Base-by-base conservation (phyloP, 1,140 invertebrate species). In the Lycorma delicatula region DNA sequence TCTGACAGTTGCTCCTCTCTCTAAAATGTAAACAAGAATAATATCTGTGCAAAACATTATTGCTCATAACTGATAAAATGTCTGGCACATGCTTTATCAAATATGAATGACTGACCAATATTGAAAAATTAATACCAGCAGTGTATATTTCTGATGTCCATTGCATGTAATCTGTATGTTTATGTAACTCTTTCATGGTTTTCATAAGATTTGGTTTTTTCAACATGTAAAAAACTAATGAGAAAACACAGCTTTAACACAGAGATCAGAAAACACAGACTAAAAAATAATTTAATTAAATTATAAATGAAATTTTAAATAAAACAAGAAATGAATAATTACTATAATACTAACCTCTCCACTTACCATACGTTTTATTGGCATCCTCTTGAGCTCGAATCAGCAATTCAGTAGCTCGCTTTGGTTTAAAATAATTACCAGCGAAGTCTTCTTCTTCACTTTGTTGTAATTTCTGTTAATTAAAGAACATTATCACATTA, bases 401-500 rank as follows among this genome's bases (percentile, higher is more conserved):
- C 11, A 85, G 66, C 12, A 81, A 62, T 66, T 84, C 78, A 11
- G 75, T 75, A 13, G 81, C 79, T 63, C 83, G 64, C 69, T 78
- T 81, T 2, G 82, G 81, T 67, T 83, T 82, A 66, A 88, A 87
- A 68, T 87, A 88, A 62, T 77, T 83, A 1, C 77, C 78, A n/a
- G 82, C 80, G 31, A 85, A 76, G 61, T 86, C 80, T 60, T 86
- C 79, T 31, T 76, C 71, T 31, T 79, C 78, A 41, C 73, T 76
- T 57, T 62, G 59, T n/a, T 65, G 61, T 23, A 62, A 70, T 67
- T 79, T 79, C 81, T 85, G 66, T 16, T 67, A 64, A 61, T 55
- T 41, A 29, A 47, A 34, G 36, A 5, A 49, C 53, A 4, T 49
- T 49, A 53, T 12, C n/a, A n/a, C n/a, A n/a, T n/a, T n/a, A n/a